Percentiles rank a stretch among this genome's conserved stretches.
Conservation (phyloP, 1,140 invertebrate genomes). For the Panagrolaimus sp. region DNA sequence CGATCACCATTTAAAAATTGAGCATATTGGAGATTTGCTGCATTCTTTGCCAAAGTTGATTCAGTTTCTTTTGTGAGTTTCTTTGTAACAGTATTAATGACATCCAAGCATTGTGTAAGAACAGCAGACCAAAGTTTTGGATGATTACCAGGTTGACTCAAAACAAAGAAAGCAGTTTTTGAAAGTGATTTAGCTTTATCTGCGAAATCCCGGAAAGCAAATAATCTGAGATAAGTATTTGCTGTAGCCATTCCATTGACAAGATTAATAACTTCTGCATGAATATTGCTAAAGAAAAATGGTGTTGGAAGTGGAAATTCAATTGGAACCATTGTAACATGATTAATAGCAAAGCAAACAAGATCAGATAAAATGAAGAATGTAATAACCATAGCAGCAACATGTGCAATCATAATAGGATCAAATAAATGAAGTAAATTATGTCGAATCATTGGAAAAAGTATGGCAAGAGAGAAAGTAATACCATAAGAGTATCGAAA, state of each 20-base stretch:
- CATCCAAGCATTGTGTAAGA: neutral
- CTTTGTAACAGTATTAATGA: neutral
- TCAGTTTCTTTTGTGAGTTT: neutral
- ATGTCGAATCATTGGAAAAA: neutral
- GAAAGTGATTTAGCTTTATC: neutral
- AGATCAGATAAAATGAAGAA: neutral
- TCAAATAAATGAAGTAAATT: neutral
- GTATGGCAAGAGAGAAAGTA: neutral
- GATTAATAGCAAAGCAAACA: neutral
- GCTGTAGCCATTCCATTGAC: neutral
- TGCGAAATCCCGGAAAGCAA: neutral
- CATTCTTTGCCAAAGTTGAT: neutral
- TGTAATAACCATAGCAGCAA: neutral
- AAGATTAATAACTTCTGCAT: neutral
- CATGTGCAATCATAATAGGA: neutral
- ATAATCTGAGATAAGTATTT: neutral
- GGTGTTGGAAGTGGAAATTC: neutral
- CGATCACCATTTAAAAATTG: neutral
- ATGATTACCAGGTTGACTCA: constrained; percentile 11
- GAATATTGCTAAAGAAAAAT: neutral
- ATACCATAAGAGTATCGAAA: neutral
- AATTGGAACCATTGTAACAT: neutral
- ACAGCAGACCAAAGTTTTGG: neutral
- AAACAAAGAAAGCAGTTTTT: neutral
- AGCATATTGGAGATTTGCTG: neutral